A percentile compares a stretch with the other conserved stretches of the same genome.
phyloP scores from a whole-genome alignment of 2,797 vertebrate genomes.

The Rhodeus uyekii region DNA sequence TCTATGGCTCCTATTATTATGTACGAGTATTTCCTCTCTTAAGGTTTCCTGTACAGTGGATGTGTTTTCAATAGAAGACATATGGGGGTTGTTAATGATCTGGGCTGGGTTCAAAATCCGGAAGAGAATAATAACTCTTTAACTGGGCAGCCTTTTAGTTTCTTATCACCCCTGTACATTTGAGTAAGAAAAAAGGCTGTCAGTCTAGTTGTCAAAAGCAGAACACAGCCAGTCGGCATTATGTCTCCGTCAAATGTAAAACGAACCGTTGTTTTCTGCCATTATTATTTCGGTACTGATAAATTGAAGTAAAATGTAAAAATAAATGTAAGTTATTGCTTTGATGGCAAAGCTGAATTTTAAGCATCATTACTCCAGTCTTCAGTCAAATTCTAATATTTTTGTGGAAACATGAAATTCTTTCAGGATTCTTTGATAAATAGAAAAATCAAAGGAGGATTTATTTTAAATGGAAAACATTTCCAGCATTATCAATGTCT shows the following conservation, averaged over 20 bases:
- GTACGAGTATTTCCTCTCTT: conserved; percentile 14
- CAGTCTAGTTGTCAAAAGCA: conserved; percentile 6
- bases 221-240: background rate
- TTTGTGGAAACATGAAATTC: background rate
- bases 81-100: conserved; percentile 14
- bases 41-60: conserved; percentile 30
- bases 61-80: conserved; percentile 40
- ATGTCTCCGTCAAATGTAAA: background rate
- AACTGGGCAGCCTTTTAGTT: background rate
- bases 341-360: background rate
- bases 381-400: background rate
- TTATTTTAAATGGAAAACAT: background rate
- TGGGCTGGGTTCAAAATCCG: conserved; percentile 3
- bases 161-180: background rate
- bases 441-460: background rate
- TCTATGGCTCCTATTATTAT: conserved; percentile 55
- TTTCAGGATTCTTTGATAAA: background rate
- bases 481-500: too few relatives aligned
- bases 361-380: background rate
- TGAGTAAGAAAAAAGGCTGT: conserved; percentile 5
- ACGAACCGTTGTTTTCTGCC: background rate
- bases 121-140: conserved; percentile 11
- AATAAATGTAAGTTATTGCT: background rate
- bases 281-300: background rate
- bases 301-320: background rate